Base-by-base conservation (phyloP, 1,140 invertebrate genomes). In the Monomorium pharaonis region DNA sequence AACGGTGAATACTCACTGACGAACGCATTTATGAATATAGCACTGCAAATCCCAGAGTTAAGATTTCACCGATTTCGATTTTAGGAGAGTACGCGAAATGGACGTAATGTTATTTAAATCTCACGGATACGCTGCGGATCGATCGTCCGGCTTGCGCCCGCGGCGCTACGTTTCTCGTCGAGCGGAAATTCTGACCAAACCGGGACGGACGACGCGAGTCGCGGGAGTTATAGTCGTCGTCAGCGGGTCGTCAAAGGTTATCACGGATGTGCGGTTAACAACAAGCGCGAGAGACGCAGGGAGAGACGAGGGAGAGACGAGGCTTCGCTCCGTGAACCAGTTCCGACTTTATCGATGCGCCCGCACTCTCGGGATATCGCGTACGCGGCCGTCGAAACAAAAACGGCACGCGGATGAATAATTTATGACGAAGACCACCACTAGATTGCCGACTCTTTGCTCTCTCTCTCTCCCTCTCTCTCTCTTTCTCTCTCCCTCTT, bases 361-460 rank as follows among this genome's bases (percentile, higher is more conserved):
- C 72, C 83, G 70, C 74, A 84, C 83, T 76, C 83, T 54, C 78
- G 78, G 78, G 51, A 74, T 83, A 83, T 83, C 78, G 78, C 78
- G 27, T 74, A 83, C 78, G 76, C 76, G 78, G 78, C 37, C 54
- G 51, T 51, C 51, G 51, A 72, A 72, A 74, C 78, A 83, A 83
- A 83, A 83, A 83, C 78, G 78, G 78, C 67, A 83, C 67, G 51
- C 67, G 51, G 78, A 83, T 83, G 78, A 83, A 83, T 83, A 83
- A 83, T 83, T 83, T 83, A 83, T 83, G 78, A 72, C 67, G 33
- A 65, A 30, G 72, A n/a, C 51, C 33, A 77, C 58, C 33, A 77
- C 74, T 78, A 54, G 72, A 44, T 78, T 67, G 72, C 75, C 56
- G 44, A 60, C n/a, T 78, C 56, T 18, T 85, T 44, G 37, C 47